Evolutionary conservation across 1,140 invertebrate species (phyloP), one percentile per base, ranked within the genome.

Genomic region (Rhopalosiphum maidis): DNA sequence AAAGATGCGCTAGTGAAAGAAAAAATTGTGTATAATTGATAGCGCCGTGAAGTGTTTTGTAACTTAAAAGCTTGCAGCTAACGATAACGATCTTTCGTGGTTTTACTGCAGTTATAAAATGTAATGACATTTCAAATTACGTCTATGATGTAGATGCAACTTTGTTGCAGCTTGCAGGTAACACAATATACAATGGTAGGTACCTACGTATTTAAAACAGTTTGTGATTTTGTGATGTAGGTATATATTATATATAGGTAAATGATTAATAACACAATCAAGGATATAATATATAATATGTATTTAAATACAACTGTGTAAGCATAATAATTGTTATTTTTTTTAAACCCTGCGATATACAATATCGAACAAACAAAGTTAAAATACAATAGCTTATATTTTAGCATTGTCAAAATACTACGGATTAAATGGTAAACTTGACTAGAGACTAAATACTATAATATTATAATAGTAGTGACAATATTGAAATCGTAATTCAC

Each of bases 331-430:
- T 82, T 86, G 41, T 86, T 86, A 86, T 86, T 86, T 54, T 41
- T 92, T 93, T 86, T 93, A 86, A 93, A 93, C 91, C 91, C 91
- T 93, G 91, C 91, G 91, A 93, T 86, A 93, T 86, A 93, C 91
- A 93, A 93, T 93, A 93, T 85, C 77, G 91, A 85, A 85, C 22
- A 85, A 30, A 83, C 48, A 93, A 85, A 93, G 82, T 83, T 86
- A 85, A 93, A 93, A 85, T 93, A 92, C 82, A 92, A 54, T 60
- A 90, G 43, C 18, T 89, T 48, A n/a, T 89, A 35, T 55, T 41
- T 90, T 60, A 90, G 41, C 46, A 23, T 88, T 90, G 51, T 85
- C 82, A 92, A 83, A 92, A 85, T 41, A 83, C 77, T 93, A 85
- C 91, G 35, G 35, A 93, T 93, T 93, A 93, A 82, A 85, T 85